Base-by-base conservation (phyloP, 2,888 invertebrate genomes). In the Leptinotarsa haldemani region DNA sequence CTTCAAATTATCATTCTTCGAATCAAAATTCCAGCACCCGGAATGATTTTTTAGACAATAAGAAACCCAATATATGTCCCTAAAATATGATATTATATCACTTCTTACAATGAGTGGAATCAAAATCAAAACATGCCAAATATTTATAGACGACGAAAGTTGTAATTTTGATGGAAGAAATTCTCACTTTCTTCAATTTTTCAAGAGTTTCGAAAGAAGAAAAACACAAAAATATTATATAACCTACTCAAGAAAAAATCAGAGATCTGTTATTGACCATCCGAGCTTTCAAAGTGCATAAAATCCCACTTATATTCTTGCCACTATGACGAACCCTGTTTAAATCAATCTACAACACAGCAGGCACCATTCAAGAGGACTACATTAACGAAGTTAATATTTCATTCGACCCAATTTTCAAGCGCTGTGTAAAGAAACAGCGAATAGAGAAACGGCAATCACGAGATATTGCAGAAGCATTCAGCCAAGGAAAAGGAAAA, bases 371-470 rank as follows among this genome's bases (percentile, higher is more conserved):
- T 22, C 56, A 22, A 56, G 25, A 56, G 56, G 20, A 56, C 20
- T 56, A 56, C 56, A 56, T 56, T 56, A 56, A 56, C 56, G 22
- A 56, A 56, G 13, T 56, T 56, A 56, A 56, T 56, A 56, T 56
- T 56, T 56, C 25, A 22, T 22, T 20, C 56, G 56, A 56, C 56
- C 56, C 56, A 56, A 56, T 56, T 56, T 56, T 1, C 56, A 20
- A 22, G 22, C 56, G 15, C 56, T 13, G 20, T 56, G 4, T 20
- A 22, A 56, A 20, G 56, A 56, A 56, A 22, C 56, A 20, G 12
- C 20, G 56, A 56, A 20, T 50, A 20, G 56, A 56, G 56, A 22
- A 61, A 61, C 40, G 61, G 61, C 61, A 61, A 61, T 61, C 30
- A 40, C 13, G 61, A 61, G n/a, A 61, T 40, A 61, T 61, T 16